phyloP scores from a whole-genome alignment of 1,140 invertebrate species.

The Drosophila kurseongensis region DNA sequence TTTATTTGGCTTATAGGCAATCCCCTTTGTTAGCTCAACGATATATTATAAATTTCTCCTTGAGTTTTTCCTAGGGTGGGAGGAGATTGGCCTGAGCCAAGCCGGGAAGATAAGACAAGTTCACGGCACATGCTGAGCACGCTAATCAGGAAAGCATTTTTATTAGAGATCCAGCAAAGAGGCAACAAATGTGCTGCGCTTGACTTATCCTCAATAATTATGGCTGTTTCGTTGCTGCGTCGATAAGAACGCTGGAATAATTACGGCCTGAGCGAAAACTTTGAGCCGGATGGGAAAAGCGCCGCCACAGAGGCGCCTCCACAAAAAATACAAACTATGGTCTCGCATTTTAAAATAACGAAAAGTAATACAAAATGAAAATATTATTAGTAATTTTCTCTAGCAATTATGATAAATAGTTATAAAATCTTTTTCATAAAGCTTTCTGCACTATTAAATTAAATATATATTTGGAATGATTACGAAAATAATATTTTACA shows the following conservation, averaged over 20 bases:
- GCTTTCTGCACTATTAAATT: no score
- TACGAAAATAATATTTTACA: no score
- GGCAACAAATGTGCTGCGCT: slow-evolving; percentile 71
- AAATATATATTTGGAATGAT: no score
- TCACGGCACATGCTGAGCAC: slow-evolving; percentile 59
- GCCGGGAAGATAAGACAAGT: slow-evolving; percentile 48
- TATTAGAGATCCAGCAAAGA: slow-evolving; percentile 43
- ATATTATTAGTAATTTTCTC: no score
- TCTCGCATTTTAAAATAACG: not conserved
- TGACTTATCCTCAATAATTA: slow-evolving; percentile 72
- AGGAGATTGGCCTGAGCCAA: slow-evolving; percentile 4
- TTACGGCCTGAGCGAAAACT: slow-evolving; percentile 40
- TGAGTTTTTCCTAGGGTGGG: not conserved
- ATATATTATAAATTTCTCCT: slow-evolving; percentile 71
- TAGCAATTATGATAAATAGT: no score
- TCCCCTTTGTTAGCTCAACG: slow-evolving; percentile 31
- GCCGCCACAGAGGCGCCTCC: slow-evolving; percentile 35
- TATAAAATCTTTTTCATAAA: no score
- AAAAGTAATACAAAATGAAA: no score
- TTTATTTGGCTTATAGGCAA: slow-evolving; percentile 44
- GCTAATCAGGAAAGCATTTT: slow-evolving; percentile 74
- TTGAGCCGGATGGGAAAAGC: slow-evolving; percentile 22
- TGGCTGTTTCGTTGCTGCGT: slow-evolving; percentile 41
- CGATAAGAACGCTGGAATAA: slow-evolving; percentile 70
- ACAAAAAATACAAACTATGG: not conserved